Base-by-base conservation (phyloP, 2,113 vertebrate genomes). In the Carassius gibelio region DNA sequence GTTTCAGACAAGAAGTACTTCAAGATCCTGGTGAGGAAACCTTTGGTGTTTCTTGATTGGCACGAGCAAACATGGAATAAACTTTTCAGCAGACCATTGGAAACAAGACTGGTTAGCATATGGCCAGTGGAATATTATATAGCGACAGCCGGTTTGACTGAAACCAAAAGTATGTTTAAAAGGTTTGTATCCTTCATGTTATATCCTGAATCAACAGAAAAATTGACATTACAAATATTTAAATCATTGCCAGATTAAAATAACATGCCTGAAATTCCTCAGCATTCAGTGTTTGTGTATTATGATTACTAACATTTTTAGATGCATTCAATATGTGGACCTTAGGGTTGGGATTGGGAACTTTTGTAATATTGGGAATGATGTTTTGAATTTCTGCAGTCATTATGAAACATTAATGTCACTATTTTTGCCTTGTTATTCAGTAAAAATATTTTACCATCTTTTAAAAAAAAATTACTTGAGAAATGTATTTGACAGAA, bases 1-100 rank as follows among this genome's bases (percentile, higher is more conserved):
- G 3, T 19, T 19, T 42, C 66, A 59, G 64, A 34, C 68, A 45
- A 69, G 13, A 34, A 42, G 5, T 3, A 30, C 26, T 45, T 59
- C n/a, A 17, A 34, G 64, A 79, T 26, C 8, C 6, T 69, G 62
- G 34, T 50, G 11, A 50, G 62, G 30, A 68, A 42, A 69, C n/a
- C 19, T 69, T 48, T 23, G 23, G 23, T 50, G 34, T 45, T 38
- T 3, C 66, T 36, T 61, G 48, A 34, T 50, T 59, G 26, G 19
- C 61, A 9, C 45, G 10, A 66, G 23, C 13, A 21, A 61, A 79
- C 19, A 80, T 84, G 68, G 59, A 84, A 68, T 5, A 17, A 86
- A 36, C 15, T 48, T 2, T 36, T 86, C 64, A 36, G n/a, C 69
- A 38, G 9, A 2, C 23, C 23, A 69, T 10, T 83, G 61, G 19